Evolutionary conservation across 1,140 invertebrate species (phyloP).

Genomic region (Hyles vespertilio): DNA sequence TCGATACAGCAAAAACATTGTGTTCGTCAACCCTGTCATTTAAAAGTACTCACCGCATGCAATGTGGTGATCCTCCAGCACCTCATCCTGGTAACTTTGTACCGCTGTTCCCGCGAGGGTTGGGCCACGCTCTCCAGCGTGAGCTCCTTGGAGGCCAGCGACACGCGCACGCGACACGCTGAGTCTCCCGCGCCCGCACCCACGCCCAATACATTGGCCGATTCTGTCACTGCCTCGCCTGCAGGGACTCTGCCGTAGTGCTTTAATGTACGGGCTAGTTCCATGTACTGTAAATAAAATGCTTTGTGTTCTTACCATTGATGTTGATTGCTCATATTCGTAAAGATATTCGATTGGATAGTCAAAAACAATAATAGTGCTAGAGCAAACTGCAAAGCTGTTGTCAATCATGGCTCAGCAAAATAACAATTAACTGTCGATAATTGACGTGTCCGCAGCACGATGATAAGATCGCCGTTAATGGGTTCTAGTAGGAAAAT

Average conservation of each 20-base stretch:
- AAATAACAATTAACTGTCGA: too few species aligned
- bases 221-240: constrained; percentile 67
- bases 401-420: too few species aligned
- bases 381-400: too few species aligned
- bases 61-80: constrained; percentile 97
- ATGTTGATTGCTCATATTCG: too few species aligned
- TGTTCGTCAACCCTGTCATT: too few species aligned
- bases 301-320: too few species aligned
- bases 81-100: constrained; percentile 95
- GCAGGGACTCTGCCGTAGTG: constrained; percentile 95
- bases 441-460: too few species aligned
- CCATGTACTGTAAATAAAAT: constrained; percentile 82
- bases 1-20: too few species aligned
- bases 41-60: constrained; percentile 80
- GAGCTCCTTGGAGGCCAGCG: constrained; percentile 53
- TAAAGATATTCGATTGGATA: too few species aligned
- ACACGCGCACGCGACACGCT: constrained; percentile 41
- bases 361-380: too few species aligned
- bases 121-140: constrained; percentile 42
- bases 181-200: constrained; percentile 8
- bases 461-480: too few species aligned
- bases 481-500: too few species aligned
- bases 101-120: constrained; percentile 86
- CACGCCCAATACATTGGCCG: constrained; percentile 29
- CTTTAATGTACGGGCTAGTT: constrained; percentile 86